Conservation (phyloP, 2,888 invertebrate species). For the Sussaba pulchella region DNA sequence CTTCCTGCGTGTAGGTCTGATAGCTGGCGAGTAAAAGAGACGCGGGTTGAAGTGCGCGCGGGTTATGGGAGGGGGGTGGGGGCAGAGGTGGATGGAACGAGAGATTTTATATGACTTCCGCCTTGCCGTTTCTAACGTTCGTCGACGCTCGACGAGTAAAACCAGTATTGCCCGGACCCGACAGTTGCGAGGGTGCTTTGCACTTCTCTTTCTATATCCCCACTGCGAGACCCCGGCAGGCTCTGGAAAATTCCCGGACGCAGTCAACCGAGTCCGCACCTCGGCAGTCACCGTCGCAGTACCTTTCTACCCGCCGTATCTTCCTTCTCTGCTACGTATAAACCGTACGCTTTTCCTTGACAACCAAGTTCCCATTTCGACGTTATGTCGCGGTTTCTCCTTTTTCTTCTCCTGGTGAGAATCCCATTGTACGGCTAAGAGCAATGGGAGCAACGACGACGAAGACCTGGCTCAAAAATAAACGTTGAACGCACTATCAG, state of each 20-base stretch:
- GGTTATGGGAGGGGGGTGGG: too few species aligned
- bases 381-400: conserved; percentile 6
- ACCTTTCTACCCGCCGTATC: background rate
- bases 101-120: conserved; percentile 61
- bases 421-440: too few species aligned
- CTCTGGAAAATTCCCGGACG: conserved; percentile 19
- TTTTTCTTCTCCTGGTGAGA: conserved; percentile 14
- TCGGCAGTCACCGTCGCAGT: conserved; percentile 5
- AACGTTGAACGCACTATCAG: too few species aligned
- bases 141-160: conserved; percentile 21
- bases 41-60: too few species aligned
- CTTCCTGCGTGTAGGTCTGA: background rate
- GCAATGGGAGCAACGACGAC: too few species aligned
- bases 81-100: too few species aligned
- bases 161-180: conserved; percentile 18
- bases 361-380: conserved; percentile 4
- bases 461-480: too few species aligned
- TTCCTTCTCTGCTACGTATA: background rate
- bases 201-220: background rate
- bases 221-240: conserved; percentile 4
- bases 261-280: conserved; percentile 22
- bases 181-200: background rate
- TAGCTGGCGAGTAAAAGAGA: background rate
- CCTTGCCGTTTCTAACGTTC: conserved; percentile 33
- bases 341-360: conserved; percentile 7